Conservation (phyloP, 2,113 vertebrate species). For the Bothrops jararaca region DNA sequence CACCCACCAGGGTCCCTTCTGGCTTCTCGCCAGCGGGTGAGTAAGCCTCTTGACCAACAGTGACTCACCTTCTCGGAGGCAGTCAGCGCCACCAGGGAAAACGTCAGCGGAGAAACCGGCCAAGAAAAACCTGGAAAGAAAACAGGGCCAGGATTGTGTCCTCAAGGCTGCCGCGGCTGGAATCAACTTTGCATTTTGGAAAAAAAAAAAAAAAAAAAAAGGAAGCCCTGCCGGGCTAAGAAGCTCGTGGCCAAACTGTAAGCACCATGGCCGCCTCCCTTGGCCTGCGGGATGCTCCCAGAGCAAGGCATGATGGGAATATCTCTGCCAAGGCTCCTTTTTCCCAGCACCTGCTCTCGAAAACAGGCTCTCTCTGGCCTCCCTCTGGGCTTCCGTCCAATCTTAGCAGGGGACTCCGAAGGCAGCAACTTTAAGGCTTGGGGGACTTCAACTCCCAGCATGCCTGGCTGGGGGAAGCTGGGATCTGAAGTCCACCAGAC, state of each 20-base stretch:
- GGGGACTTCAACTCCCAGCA: neutral
- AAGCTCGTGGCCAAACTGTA: neutral
- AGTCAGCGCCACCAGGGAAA: neutral
- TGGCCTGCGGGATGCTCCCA: neutral
- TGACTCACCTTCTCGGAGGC: neutral
- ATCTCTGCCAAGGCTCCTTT: neutral
- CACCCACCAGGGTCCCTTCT: neutral
- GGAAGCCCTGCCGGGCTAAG: neutral
- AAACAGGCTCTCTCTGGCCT: neutral
- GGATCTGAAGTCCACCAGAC: neutral
- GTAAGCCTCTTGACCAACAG: neutral
- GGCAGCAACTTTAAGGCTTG: neutral
- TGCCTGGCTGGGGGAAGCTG: neutral
- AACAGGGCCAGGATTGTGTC: neutral
- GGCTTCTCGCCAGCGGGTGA: neutral
- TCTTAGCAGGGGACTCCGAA: neutral
- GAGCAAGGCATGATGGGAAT: neutral
- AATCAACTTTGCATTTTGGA: neutral
- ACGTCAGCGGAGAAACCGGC: neutral
- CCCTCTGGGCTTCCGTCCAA: neutral
- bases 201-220: too few species aligned
- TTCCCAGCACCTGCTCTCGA: neutral
- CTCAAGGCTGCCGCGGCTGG: neutral
- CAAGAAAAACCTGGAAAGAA: neutral
- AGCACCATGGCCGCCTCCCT: accelerated